Percentiles rank a stretch among this genome's conserved stretches.
Conservation (phyloP, 2,888 invertebrate species). For the Liopterus haemorrhoidalis region DNA sequence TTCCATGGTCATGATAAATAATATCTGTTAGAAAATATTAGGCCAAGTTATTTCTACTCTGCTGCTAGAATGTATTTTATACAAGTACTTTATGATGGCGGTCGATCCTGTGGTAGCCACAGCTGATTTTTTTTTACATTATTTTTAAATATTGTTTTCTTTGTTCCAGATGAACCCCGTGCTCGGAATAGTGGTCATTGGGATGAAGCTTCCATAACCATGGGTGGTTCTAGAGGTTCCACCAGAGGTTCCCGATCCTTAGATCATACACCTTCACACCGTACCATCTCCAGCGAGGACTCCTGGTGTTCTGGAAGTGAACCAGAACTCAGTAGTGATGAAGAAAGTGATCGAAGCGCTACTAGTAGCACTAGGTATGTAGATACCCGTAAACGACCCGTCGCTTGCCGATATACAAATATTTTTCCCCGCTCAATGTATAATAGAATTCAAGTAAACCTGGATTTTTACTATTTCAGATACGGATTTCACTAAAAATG, state of each 20-base stretch:
- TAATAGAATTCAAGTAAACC: too few relatives aligned
- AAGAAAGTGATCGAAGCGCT: slow-evolving; percentile 54
- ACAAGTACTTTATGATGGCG: too few relatives aligned
- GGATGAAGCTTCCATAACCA: slow-evolving; percentile 56
- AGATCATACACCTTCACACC: slow-evolving; percentile 42
- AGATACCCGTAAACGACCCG: too few relatives aligned
- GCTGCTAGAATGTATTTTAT: too few relatives aligned
- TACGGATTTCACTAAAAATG: too few relatives aligned
- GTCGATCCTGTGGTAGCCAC: too few relatives aligned
- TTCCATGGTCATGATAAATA: too few relatives aligned
- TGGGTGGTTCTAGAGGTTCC: neutral
- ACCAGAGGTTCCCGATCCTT: slow-evolving; percentile 30
- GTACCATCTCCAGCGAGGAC: slow-evolving; percentile 53
- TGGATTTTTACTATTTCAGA: too few relatives aligned
- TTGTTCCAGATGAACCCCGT: slow-evolving; percentile 70
- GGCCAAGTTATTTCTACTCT: too few relatives aligned
- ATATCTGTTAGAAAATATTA: neutral
- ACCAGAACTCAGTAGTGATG: slow-evolving; percentile 58
- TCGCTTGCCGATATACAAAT: too few relatives aligned
- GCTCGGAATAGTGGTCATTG: slow-evolving; percentile 67
- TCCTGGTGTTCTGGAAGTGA: slow-evolving; percentile 63
- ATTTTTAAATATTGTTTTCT: slow-evolving; percentile 24
- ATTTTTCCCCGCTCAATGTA: too few relatives aligned
- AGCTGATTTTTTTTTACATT: too few relatives aligned
- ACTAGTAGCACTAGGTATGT: slow-evolving; percentile 50